Evolutionary conservation across 1,140 invertebrate species (phyloP).

Genomic region (Nebria ingens): DNA sequence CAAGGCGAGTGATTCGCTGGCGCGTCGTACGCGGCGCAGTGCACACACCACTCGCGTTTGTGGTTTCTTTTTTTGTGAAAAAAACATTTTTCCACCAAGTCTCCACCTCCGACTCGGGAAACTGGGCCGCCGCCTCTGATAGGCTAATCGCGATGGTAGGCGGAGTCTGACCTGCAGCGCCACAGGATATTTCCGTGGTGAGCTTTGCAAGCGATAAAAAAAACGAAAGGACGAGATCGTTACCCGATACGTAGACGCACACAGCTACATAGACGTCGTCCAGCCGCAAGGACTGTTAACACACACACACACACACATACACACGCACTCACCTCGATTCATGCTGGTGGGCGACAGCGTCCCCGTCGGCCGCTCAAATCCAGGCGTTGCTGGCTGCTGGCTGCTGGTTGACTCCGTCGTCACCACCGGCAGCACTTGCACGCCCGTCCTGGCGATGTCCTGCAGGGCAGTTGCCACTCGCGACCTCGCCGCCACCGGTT

Average conservation of each 20-base stretch:
- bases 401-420: constrained; percentile 24
- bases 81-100: constrained; percentile 13
- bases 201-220: too few relatives aligned
- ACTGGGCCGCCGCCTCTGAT: constrained; percentile 1
- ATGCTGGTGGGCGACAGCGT: constrained; percentile 62
- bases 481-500: constrained; percentile 65
- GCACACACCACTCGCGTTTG: constrained; percentile 7
- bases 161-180: neutral
- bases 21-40: neutral
- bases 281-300: neutral
- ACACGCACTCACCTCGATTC: constrained; percentile 53
- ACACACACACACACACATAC: constrained; percentile 1
- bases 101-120: neutral
- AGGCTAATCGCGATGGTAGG: constrained; percentile 10
- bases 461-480: constrained; percentile 66
- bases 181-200: too few relatives aligned
- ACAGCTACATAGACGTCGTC: neutral
- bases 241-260: too few relatives aligned
- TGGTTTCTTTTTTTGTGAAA: constrained; percentile 13
- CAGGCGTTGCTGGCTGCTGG: constrained; percentile 26
- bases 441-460: constrained; percentile 56
- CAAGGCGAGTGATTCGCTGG: constrained; percentile 2
- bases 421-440: constrained; percentile 52
- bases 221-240: too few relatives aligned
- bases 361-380: constrained; percentile 36